Evolutionary conservation across 1,140 invertebrate genomes (phyloP), one percentile per base, ranked within the genome.

Genomic region (Hycleus cichorii): DNA sequence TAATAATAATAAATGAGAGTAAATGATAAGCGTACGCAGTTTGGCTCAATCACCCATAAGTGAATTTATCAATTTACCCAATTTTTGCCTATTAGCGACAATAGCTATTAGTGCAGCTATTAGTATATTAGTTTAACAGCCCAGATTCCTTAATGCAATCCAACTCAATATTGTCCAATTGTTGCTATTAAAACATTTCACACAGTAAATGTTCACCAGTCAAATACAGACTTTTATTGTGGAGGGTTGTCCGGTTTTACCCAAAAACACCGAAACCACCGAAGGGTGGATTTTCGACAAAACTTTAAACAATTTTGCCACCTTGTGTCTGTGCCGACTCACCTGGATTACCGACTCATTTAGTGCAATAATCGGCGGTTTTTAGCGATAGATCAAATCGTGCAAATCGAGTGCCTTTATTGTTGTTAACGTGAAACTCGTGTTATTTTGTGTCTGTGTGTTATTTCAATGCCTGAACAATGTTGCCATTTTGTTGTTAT

Each of bases 61-160:
- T 73, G 72, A 74, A 73, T 72, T 74, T 74, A 74, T 74, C 72
- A 74, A 74, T 74, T 74, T 74, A 74, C 72, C 70, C 72, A 74
- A 74, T 74, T 74, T 74, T 72, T 73, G 70, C 71, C 72, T 70
- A 74, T 74, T 74, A 74, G 70, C 68, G 65, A 71, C 70, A 73
- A 72, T 72, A 68, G 68, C 69, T 72, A 73, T 73, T 73, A 73
- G 70, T 71, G 66, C 69, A 69, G 71, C 71, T 69, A 71, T 71
- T 71, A 71, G 70, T 71, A 67, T 68, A 72, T 71, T 72, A 71
- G 71, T 70, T 72, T 71, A 72, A 72, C 66, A 68, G 69, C 65
- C 63, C 70, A 70, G 71, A 73, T 73, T 73, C 71, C 65, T 72
- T 73, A 73, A 73, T 73, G 71, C 71, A 73, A 73, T 73, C 66